phyloP scores from a whole-genome alignment of 2,797 vertebrate genomes.

The Zalophus californianus region DNA sequence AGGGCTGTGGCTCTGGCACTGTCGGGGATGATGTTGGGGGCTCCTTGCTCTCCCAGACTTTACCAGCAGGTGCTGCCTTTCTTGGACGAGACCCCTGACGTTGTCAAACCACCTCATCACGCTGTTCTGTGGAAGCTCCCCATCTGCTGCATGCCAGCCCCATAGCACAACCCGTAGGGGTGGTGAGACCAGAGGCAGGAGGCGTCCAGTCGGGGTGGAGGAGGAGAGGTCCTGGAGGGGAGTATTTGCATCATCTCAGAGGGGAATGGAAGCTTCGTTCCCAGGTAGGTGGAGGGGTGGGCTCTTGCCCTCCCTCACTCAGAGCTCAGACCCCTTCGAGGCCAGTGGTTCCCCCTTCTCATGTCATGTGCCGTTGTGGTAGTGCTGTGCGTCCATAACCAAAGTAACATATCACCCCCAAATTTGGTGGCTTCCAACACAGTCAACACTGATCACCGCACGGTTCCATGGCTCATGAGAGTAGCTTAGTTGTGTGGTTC shows the following conservation, averaged over 20 bases:
- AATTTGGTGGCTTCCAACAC: not conserved
- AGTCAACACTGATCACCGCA: rapidly evolving
- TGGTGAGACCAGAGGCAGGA: not conserved
- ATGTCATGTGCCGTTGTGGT: rapidly evolving
- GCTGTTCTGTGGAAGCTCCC: rapidly evolving
- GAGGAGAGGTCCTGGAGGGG: too few species aligned
- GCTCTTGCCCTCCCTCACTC: not conserved
- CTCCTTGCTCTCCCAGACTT: not conserved
- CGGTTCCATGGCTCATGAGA: not conserved
- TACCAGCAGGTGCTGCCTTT: not conserved
- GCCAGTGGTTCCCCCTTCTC: not conserved
- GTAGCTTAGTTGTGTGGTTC: not conserved
- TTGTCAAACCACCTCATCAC: not conserved
- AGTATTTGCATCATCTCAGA: not conserved
- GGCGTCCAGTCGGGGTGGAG: not conserved
- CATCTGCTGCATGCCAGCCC: not conserved
- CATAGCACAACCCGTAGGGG: not conserved
- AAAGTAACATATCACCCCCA: not conserved
- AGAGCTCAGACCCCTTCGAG: not conserved
- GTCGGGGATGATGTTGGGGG: not conserved
- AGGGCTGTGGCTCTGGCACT: rapidly evolving
- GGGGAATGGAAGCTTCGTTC: not conserved
- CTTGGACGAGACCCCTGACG: not conserved
- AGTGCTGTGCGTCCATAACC: not conserved
- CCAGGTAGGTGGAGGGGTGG: not conserved